Conservation (phyloP, 2,797 vertebrate species). For the Anolis apletophallus region DNA sequence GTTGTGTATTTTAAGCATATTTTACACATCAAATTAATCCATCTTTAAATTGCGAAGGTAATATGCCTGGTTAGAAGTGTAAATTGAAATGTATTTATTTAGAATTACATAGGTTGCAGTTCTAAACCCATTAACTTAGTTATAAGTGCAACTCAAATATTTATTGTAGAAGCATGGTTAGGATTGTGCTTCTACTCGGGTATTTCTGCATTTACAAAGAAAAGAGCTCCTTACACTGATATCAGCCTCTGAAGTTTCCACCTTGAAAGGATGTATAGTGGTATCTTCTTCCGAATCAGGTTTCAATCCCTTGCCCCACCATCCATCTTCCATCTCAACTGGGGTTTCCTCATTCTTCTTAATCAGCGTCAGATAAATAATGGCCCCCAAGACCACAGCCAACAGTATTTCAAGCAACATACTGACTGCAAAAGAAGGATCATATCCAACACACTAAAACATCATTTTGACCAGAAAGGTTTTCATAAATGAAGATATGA, state of each 20-base stretch:
- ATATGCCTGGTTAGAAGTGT: background rate
- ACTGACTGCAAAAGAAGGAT: constrained; percentile 61
- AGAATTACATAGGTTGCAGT: background rate
- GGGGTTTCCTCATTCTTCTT: constrained; percentile 71
- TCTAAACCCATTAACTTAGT: background rate
- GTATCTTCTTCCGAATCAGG: constrained; percentile 64
- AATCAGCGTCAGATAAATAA: constrained; percentile 71
- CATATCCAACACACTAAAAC: background rate
- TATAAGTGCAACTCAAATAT: background rate
- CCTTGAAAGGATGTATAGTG: constrained; percentile 76
- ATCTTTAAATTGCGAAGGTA: background rate
- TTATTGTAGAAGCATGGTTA: background rate
- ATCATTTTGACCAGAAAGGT: background rate
- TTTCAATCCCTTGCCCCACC: constrained; percentile 78
- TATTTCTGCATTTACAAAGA: background rate
- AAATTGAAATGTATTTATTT: background rate
- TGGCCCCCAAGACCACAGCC: constrained; percentile 53
- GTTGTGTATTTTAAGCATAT: background rate
- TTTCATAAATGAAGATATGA: background rate
- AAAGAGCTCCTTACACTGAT: constrained; percentile 73
- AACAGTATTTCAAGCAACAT: constrained; percentile 75
- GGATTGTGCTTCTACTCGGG: too few species aligned
- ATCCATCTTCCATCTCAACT: constrained; percentile 73
- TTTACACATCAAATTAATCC: background rate
- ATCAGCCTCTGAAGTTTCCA: constrained; percentile 79